These are phyloP conservation scores for Oxytorus armatus DNA, from an alignment of 2,888 invertebrate genomes.

Conservation along the genomic window DNA sequence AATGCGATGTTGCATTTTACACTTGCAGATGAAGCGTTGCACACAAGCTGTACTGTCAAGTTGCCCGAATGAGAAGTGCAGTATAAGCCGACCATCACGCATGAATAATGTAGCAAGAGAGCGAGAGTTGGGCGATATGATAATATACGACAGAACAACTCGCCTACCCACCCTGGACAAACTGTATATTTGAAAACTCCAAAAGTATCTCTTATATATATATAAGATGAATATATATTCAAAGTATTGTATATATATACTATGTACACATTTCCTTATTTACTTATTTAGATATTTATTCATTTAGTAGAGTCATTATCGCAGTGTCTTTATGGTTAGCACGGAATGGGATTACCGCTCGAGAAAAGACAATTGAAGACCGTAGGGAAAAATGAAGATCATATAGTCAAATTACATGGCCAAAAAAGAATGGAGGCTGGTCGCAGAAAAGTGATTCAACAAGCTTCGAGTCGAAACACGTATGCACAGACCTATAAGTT, in stretches of 20 bases:
- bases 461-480: no score
- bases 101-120: constrained; percentile 76
- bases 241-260: not conserved
- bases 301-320: no score
- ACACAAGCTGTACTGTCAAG: constrained; percentile 58
- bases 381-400: no score
- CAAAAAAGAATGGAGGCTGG: no score
- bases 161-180: not conserved
- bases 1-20: constrained; percentile 75
- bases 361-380: no score
- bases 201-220: constrained; percentile 5
- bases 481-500: no score
- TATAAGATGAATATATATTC: not conserved
- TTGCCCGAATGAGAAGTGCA: constrained; percentile 40
- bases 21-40: constrained; percentile 71
- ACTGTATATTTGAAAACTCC: constrained; percentile 18
- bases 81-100: constrained; percentile 65
- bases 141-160: constrained; percentile 58
- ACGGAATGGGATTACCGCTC: no score
- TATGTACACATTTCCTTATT: not conserved
- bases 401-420: no score
- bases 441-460: no score
- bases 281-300: not conserved
- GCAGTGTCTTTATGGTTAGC: no score
- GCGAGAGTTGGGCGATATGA: constrained; percentile 65